These are phyloP conservation scores for Odocoileus virginianus DNA, from an alignment of 2,113 vertebrate species.

Conservation along the genomic window DNA sequence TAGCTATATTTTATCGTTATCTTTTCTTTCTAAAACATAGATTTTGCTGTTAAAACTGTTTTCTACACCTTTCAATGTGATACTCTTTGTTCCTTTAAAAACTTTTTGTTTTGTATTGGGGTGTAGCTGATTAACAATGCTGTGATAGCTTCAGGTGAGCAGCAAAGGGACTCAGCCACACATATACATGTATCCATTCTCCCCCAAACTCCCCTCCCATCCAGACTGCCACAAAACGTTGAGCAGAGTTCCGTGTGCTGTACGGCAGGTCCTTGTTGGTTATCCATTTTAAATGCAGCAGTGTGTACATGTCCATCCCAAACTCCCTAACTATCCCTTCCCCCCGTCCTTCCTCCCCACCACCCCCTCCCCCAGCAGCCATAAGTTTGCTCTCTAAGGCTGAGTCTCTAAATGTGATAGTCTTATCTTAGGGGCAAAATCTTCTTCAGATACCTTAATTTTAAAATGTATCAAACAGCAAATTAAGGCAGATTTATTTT, in stretches of 20 bases:
- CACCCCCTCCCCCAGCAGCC: not conserved
- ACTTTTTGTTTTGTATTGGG: not conserved
- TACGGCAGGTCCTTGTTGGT: not conserved
- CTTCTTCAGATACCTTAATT: not conserved
- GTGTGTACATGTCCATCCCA: not conserved
- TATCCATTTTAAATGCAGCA: not conserved
- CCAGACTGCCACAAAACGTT: not conserved
- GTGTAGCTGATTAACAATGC: not conserved
- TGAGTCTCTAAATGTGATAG: not conserved
- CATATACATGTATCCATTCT: not conserved
- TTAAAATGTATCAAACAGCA: not conserved
- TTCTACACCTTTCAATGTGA: not conserved
- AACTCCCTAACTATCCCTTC: not conserved
- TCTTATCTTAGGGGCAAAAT: not conserved
- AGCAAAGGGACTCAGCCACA: not conserved
- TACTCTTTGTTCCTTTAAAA: not conserved
- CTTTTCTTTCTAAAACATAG: not conserved
- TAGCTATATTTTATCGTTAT: slow-evolving; percentile 18
- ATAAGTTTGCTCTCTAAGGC: not conserved
- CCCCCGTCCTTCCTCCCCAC: not conserved
- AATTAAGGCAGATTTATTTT: slow-evolving; percentile 25
- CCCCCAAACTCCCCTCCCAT: not conserved
- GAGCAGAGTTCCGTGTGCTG: not conserved
- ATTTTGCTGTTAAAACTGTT: slow-evolving; percentile 5
- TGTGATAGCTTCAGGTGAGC: not conserved